phyloP scores from a whole-genome alignment of 2,113 vertebrate species.

The Laticauda laticaudata region DNA sequence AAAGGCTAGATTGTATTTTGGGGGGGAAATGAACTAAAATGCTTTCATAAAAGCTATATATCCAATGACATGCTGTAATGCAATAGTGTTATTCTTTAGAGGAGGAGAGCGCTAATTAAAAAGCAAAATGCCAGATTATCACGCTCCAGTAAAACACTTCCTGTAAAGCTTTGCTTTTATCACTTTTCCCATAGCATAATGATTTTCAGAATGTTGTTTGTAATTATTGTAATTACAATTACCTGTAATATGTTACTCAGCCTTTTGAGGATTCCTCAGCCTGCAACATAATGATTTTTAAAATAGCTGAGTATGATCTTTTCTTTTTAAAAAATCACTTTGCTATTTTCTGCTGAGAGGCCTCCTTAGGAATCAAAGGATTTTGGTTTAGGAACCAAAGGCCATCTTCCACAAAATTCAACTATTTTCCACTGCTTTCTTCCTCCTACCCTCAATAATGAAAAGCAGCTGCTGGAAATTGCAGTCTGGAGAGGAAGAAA shows the following conservation, averaged over 20 bases:
- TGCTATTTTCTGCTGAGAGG: not conserved
- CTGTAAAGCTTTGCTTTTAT: constrained; percentile 35
- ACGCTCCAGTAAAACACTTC: not conserved
- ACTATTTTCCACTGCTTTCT: not conserved
- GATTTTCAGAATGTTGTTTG: constrained; percentile 5
- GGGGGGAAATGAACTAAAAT: constrained; percentile 19
- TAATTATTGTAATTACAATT: constrained; percentile 40
- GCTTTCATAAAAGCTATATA: not conserved
- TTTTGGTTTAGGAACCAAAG: not conserved
- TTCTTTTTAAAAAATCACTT: not conserved
- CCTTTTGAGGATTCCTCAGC: constrained; percentile 50
- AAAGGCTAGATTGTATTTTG: not conserved
- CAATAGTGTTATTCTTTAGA: not conserved
- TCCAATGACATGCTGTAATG: not conserved
- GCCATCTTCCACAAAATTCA: not conserved
- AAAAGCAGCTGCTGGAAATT: not conserved
- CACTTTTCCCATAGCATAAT: not conserved
- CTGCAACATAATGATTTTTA: not conserved
- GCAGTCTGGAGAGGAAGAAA: not conserved
- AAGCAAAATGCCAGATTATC: not conserved
- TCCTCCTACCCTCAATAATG: not conserved
- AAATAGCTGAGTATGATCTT: not conserved
- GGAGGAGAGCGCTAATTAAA: not conserved
- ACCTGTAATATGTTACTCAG: constrained; percentile 45
- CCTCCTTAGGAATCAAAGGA: not conserved